These are phyloP conservation scores for Marasmarcha lunaedactyla DNA, from an alignment of 2,888 invertebrate genomes.

Conservation along the genomic window DNA sequence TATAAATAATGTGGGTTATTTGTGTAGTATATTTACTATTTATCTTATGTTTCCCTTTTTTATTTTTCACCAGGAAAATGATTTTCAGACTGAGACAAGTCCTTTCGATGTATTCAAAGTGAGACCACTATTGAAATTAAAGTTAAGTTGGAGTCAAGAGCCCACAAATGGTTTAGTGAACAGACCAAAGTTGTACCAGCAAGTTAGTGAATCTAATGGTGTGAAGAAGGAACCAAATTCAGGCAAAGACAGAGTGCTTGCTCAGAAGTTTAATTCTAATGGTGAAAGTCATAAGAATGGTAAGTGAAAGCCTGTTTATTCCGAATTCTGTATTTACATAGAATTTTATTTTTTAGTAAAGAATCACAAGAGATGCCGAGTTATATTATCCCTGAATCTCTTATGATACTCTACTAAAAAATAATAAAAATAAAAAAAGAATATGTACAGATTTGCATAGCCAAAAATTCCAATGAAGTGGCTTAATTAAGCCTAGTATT, in stretches of 20 bases:
- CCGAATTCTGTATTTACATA: slow-evolving; percentile 7
- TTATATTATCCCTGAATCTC: no score
- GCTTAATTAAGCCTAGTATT: no score
- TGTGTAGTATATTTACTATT: background rate
- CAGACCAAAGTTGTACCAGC: slow-evolving; percentile 72
- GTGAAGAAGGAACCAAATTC: slow-evolving; percentile 37
- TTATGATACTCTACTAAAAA: no score
- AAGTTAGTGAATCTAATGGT: slow-evolving; percentile 39
- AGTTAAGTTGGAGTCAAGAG: slow-evolving; percentile 85
- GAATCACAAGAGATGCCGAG: no score
- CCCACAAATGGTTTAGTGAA: slow-evolving; percentile 76
- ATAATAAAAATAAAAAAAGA: no score
- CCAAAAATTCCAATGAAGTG: no score
- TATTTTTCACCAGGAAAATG: slow-evolving; percentile 7
- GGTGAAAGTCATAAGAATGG: slow-evolving; percentile 37
- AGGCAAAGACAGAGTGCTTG: slow-evolving; percentile 37
- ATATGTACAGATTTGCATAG: no score
- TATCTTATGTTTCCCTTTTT: background rate
- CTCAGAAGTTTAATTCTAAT: slow-evolving; percentile 33
- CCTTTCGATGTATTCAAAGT: slow-evolving; percentile 83
- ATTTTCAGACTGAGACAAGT: slow-evolving; percentile 22
- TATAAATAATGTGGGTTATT: no score
- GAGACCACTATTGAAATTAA: slow-evolving; percentile 86
- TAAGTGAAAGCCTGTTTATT: slow-evolving; percentile 20
- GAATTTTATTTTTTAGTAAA: no score